Base-by-base conservation (phyloP, 2,888 invertebrate species). In the Glyphotaelius pellucidus region DNA sequence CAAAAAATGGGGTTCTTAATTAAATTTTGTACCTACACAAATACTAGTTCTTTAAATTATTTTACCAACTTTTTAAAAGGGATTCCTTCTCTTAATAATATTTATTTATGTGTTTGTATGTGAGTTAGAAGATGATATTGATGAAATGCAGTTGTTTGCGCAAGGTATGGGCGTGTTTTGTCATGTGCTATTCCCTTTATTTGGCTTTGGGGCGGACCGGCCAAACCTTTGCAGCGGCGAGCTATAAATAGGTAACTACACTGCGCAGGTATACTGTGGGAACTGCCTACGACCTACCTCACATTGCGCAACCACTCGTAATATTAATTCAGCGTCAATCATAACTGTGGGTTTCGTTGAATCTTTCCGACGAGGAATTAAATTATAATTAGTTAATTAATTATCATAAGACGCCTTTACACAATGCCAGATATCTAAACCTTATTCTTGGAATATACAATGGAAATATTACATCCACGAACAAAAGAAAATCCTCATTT, bases 141-240 rank as follows among this genome's bases (percentile, higher is more conserved):
- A 67, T 67, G 52, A 67, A 67, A 67, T 67, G 19, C 52, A 67
- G 19, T 25, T 67, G 25, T 25, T 67, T 67, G 52, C 25, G 52
- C 52, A 67, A 67, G 52, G 2, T 19, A 67, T 67, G 25, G 52
- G 52, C 52, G 52, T 67, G 52, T 67, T 67, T 67, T 67, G 52
- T 67, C 52, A 67, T 67, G 52, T 67, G 52, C 52, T 25, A 79
- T 86, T 79, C 32, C 32, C 88, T 88, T 19, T 88, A 88, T 88
- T 88, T 67, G 88, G 79, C 88, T 31, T n/a, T 47, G 88, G 88
- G 88, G 88, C 88, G 88, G 88, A 14, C 15, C 67, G 31, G 35
- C 31, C 67, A 35, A 88, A 79, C 88, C 88, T 88, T 88, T 79
- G 31, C 67, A 38, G n/a, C 25, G 85, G 25, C 5, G 52, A 67